Evolutionary conservation across 2,888 invertebrate genomes (phyloP), one percentile per base, ranked within the genome.

Genomic region (Chymomyza caudatula): DNA sequence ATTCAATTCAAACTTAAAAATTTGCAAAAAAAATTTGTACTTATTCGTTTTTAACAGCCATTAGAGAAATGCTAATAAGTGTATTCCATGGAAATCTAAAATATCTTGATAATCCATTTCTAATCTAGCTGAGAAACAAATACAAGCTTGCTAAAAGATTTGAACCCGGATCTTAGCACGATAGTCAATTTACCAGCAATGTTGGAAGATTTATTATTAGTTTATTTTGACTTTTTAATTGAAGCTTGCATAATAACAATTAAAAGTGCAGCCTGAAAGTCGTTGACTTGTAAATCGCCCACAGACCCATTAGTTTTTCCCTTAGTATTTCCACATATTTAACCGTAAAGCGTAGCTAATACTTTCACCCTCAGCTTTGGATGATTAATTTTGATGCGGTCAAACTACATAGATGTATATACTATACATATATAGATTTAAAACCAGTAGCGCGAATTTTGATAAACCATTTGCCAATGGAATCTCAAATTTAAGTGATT

Each of bases 371-470:
- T 60, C 65, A 51, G 67, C 59, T 65, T 25, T 43, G 22, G 44
- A 56, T 76, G 76, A 84, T 76, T 73, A 70, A 81, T 74, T 67
- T 53, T 20, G 20, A 49, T 37, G 25, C 23, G 25, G 25, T 15
- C 60, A 57, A 60, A 62, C 63, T 29, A 47, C 11, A 49, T 37
- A 51, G 29, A 37, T n/a, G 29, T 37, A 37, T 37, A 37, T 37
- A 37, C 29, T 11, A 11, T 3, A 11, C 11, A 49, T 43, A 44
- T 63, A 11, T 60, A 61, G n/a, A 42, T 11, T 11, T 43, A 79
- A 81, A 69, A 63, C 79, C 79, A 79, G 80, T 80, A 80, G 85
- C 83, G 51, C 37, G 42, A 64, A 67, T 72, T 25, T 54, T 62
- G 55, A 4, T 55, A 65, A 67, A 69, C 58, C 57, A 67, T 76